phyloP scores from a whole-genome alignment of 2,888 invertebrate genomes.

The Aleiodes testaceus region DNA sequence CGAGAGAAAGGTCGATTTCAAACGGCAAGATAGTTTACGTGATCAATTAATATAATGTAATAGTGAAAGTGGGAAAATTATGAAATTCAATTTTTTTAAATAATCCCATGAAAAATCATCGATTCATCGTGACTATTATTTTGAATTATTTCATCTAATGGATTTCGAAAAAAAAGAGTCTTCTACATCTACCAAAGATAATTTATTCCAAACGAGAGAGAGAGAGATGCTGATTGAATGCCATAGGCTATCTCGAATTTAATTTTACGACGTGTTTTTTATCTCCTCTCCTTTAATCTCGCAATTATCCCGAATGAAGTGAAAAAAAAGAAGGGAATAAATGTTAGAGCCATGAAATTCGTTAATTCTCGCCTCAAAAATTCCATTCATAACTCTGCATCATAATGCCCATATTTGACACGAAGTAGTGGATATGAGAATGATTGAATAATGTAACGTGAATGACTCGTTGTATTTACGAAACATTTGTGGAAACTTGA shows the following conservation, averaged over 20 bases:
- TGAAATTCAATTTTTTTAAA: too few species aligned
- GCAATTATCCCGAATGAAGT: too few species aligned
- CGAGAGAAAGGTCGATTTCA: slow-evolving; percentile 15
- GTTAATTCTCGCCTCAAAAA: too few species aligned
- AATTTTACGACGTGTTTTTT: slow-evolving; percentile 22
- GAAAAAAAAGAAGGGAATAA: too few species aligned
- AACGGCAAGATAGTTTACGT: slow-evolving; percentile 2
- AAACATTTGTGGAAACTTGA: not conserved
- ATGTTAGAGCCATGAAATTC: too few species aligned
- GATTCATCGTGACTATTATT: too few species aligned
- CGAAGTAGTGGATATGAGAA: not conserved
- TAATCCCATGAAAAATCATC: too few species aligned
- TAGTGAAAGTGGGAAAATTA: too few species aligned
- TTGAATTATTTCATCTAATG: too few species aligned
- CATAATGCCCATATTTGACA: not conserved
- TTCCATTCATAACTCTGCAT: not conserved
- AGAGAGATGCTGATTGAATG: not conserved
- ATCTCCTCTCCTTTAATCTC: slow-evolving; percentile 1
- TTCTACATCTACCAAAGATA: too few species aligned
- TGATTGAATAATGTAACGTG: slow-evolving; percentile 3
- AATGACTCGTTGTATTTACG: slow-evolving; percentile 17
- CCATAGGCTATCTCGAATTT: slow-evolving; percentile 12
- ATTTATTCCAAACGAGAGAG: too few species aligned
- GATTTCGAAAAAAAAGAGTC: too few species aligned
- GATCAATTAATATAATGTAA: not conserved